Percentiles rank a stretch among this genome's conserved stretches.
Conservation (phyloP, 2,797 vertebrate genomes). For the Clarias fuscus region DNA sequence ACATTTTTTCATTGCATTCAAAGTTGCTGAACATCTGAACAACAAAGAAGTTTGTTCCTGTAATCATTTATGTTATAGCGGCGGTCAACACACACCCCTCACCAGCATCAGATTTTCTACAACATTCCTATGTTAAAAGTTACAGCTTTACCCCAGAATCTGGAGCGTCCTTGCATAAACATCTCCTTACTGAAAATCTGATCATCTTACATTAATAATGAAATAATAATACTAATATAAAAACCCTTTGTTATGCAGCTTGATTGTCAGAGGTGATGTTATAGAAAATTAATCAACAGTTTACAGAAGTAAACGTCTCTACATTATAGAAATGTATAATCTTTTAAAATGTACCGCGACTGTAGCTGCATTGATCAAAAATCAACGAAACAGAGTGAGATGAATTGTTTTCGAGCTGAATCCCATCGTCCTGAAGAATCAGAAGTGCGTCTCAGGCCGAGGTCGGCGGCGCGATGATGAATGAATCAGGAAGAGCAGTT, state of each 20-base stretch:
- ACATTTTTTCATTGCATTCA: neutral
- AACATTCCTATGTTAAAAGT: neutral
- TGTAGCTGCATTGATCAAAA: too few species aligned
- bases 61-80: neutral
- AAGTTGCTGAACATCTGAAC: neutral
- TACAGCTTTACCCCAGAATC: neutral
- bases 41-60: too few species aligned
- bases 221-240: too few species aligned
- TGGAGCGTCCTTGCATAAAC: neutral
- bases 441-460: neutral
- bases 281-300: too few species aligned
- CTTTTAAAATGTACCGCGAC: too few species aligned
- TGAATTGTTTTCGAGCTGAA: neutral
- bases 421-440: neutral
- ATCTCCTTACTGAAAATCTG: neutral
- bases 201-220: too few species aligned
- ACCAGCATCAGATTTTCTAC: neutral
- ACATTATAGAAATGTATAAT: too few species aligned
- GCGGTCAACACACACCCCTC: neutral
- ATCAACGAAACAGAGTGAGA: neutral
- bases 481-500: constrained; percentile 24
- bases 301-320: too few species aligned
- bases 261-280: too few species aligned
- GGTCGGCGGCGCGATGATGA: constrained; percentile 23
- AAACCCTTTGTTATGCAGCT: too few species aligned